Evolutionary conservation across 2,888 invertebrate species (phyloP).

Genomic region (Heliconius ethilla): DNA sequence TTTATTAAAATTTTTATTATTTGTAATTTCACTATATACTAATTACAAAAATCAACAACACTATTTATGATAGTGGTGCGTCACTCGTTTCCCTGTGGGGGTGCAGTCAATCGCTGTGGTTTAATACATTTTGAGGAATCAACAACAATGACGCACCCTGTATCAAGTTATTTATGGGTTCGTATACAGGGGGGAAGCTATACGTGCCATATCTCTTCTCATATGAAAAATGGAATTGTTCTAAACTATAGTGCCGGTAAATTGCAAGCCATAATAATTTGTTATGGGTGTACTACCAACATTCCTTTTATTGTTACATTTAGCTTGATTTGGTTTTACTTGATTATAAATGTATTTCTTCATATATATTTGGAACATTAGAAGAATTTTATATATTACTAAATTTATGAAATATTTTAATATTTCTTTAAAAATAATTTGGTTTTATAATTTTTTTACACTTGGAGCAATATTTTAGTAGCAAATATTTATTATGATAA

Average conservation of each 20-base stretch:
- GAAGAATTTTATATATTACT: too few relatives aligned
- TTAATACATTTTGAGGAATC: conserved; percentile 70
- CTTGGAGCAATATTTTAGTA: not conserved
- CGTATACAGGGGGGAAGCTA: conserved; percentile 58
- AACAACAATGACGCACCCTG: conserved; percentile 71
- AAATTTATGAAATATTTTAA: too few relatives aligned
- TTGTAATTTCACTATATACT: not conserved
- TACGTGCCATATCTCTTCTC: conserved; percentile 60
- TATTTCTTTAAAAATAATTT: not conserved
- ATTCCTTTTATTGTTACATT: not conserved
- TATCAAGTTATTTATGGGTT: conserved; percentile 70
- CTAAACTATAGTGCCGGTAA: conserved; percentile 30
- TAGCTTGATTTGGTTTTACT: not conserved
- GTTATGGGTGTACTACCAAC: not conserved
- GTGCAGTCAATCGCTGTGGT: conserved; percentile 76
- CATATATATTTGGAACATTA: too few relatives aligned
- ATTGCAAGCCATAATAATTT: conserved; percentile 12
- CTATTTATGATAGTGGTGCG: conserved; percentile 55
- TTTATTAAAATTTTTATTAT: too few relatives aligned
- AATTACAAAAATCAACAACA: conserved; percentile 39
- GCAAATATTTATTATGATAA: not conserved
- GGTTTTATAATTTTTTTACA: not conserved
- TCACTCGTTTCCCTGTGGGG: conserved; percentile 58
- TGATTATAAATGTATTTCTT: too few relatives aligned
- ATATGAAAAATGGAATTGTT: conserved; percentile 42